Evolutionary conservation across 2,888 invertebrate genomes (phyloP).

Genomic region (Lasioglossum lativentre): DNA sequence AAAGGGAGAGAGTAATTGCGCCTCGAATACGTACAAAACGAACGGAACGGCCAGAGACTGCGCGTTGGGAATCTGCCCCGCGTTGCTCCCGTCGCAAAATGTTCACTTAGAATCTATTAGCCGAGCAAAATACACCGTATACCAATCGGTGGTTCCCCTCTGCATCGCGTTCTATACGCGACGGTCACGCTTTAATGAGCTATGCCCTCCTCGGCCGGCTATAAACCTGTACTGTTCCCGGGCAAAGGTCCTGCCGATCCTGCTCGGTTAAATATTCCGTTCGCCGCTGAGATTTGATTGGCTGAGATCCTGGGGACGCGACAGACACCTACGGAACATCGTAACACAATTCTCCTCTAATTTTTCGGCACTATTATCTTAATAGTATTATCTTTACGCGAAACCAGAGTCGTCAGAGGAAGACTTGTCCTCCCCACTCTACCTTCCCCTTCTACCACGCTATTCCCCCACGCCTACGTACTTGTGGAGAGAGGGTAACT

Average conservation of each 20-base stretch:
- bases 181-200: slow-evolving; percentile 41
- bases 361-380: not conserved
- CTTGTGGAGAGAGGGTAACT: no score
- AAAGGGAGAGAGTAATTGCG: slow-evolving; percentile 28
- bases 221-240: slow-evolving; percentile 7
- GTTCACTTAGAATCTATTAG: slow-evolving; percentile 41
- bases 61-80: not conserved
- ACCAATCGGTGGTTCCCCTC: slow-evolving; percentile 30
- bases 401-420: no score
- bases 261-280: slow-evolving; percentile 9
- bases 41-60: not conserved
- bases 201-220: slow-evolving; percentile 5
- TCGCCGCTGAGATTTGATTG: slow-evolving; percentile 12
- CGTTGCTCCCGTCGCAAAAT: slow-evolving; percentile 12
- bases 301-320: not conserved
- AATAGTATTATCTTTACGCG: no score
- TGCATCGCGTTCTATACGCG: slow-evolving; percentile 11
- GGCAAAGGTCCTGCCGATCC: slow-evolving; percentile 21
- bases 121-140: slow-evolving; percentile 28
- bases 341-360: not conserved
- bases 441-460: no score
- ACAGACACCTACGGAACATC: not conserved
- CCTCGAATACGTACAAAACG: slow-evolving; percentile 19
- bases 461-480: no score
- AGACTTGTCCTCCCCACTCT: no score